These are phyloP conservation scores for Erebia ligea DNA, from an alignment of 2,888 invertebrate species.

Conservation along the genomic window DNA sequence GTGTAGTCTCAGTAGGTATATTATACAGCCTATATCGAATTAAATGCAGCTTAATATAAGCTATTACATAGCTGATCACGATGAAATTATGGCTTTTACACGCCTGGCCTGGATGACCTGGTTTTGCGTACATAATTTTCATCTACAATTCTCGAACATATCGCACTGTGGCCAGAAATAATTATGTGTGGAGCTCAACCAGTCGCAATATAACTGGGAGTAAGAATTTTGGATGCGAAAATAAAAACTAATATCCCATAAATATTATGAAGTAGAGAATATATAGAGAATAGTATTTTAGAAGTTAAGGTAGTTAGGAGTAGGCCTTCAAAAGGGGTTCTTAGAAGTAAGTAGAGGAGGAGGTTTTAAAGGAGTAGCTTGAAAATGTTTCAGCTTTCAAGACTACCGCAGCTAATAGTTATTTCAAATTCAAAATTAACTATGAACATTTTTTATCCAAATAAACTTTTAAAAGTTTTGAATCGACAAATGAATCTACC, in stretches of 20 bases:
- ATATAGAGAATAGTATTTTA: too few species aligned
- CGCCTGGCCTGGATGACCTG: constrained; percentile 50
- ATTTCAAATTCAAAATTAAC: too few species aligned
- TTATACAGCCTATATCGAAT: neutral
- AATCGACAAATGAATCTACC: too few species aligned
- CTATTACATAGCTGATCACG: constrained; percentile 22
- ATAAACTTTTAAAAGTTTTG: too few species aligned
- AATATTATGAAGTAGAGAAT: too few species aligned
- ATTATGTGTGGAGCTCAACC: constrained; percentile 76
- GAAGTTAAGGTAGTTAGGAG: neutral
- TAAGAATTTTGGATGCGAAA: constrained; percentile 36
- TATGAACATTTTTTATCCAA: too few species aligned
- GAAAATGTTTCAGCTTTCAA: too few species aligned
- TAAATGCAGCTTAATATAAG: constrained; percentile 11
- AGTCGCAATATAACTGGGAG: constrained; percentile 55
- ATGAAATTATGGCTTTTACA: constrained; percentile 23
- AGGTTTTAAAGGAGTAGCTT: too few species aligned
- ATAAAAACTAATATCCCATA: neutral
- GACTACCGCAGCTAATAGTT: too few species aligned
- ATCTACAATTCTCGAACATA: constrained; percentile 61
- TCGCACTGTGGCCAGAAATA: constrained; percentile 72
- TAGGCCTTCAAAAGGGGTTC: too few species aligned
- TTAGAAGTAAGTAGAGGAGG: too few species aligned
- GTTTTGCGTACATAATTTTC: constrained; percentile 63
- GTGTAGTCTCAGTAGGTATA: too few species aligned